Evolutionary conservation across 30 jellyfish, hydroid and myxozoan species (phyloP), one percentile per base, ranked within the genome.

Genomic region (Hydractinia symbiolongicarpus): DNA sequence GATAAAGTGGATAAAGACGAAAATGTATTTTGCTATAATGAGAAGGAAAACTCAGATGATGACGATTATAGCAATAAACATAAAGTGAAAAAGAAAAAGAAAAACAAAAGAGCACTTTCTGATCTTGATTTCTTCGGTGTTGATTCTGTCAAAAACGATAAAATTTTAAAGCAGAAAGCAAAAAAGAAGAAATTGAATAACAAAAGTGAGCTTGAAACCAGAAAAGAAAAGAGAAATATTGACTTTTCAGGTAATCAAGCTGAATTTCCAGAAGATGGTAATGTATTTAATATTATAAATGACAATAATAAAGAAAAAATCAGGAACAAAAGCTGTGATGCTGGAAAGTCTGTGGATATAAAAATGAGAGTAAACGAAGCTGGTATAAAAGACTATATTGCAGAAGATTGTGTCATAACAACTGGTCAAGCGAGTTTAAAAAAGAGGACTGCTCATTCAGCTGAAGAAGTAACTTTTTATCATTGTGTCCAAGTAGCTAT

Each of bases 371-470:
- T 30, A 30, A 30, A 30, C 44, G 79, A 77, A 77, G 30, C 17
- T 77, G 81, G 53, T 54, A 52, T 15, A 54, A 61, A 77, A 54
- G 77, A 56, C 11, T 17, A 54, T 77, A 53, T 15, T 40, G 20
- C 61, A 19, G 76, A 9, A 52, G 73, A 19, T 67, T 69, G 61
- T 51, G 90, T 52, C 49, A 91, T 66, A 54, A 86, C 94, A 1
- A 91, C 80, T 54, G 96, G 96, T 11, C 84, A 67, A 68, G 96
- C 90, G 9, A 87, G 95, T 70, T 51, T 86, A 61, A 91, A 86
- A 72, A 82, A 81, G 67, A 53, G 98, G 54, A 79, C 85, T 19
- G 98, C 98, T 5, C 98, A 91, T 73, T 10, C 85, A 74, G 54
- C 15, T 55, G 72, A 55, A 74, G 67, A 74, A 67, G 83, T 74